Conservation (phyloP, 2,888 invertebrate genomes). For the Rhingia campestris region DNA sequence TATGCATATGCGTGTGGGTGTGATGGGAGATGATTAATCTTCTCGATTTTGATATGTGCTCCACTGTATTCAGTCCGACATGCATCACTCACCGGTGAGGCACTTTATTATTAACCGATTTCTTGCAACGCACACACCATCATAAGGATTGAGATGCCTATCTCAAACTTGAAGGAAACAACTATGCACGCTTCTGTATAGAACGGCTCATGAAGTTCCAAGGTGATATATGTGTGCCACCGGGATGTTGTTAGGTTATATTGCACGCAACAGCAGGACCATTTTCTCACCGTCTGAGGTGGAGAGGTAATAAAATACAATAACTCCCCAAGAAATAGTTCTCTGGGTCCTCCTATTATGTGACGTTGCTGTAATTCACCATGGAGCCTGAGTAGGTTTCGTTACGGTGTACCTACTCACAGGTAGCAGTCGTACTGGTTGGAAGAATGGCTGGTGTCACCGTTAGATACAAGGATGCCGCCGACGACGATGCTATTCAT, state of each 20-base stretch:
- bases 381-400: constrained; percentile 21
- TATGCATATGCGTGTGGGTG: constrained; percentile 5
- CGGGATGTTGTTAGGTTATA: constrained; percentile 44
- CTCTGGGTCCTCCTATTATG: constrained; percentile 22
- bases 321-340: constrained; percentile 39
- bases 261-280: constrained; percentile 54
- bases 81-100: constrained; percentile 47
- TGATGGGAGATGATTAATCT: constrained; percentile 57
- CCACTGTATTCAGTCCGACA: constrained; percentile 43
- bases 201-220: constrained; percentile 14
- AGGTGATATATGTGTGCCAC: constrained; percentile 44
- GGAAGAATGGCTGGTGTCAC: constrained; percentile 28
- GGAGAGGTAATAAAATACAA: constrained; percentile 55
- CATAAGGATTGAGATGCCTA: constrained; percentile 26
- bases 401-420: not conserved
- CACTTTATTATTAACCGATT: constrained; percentile 67
- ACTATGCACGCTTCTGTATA: not conserved
- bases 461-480: constrained; percentile 39
- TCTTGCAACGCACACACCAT: constrained; percentile 18
- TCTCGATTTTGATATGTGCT: constrained; percentile 35
- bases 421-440: constrained; percentile 37
- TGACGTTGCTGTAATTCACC: constrained; percentile 28
- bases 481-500: constrained; percentile 57
- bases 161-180: not conserved
- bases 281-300: constrained; percentile 25